Evolutionary conservation across 2,888 invertebrate genomes (phyloP).

Genomic region (Platynereis dumerilii): DNA sequence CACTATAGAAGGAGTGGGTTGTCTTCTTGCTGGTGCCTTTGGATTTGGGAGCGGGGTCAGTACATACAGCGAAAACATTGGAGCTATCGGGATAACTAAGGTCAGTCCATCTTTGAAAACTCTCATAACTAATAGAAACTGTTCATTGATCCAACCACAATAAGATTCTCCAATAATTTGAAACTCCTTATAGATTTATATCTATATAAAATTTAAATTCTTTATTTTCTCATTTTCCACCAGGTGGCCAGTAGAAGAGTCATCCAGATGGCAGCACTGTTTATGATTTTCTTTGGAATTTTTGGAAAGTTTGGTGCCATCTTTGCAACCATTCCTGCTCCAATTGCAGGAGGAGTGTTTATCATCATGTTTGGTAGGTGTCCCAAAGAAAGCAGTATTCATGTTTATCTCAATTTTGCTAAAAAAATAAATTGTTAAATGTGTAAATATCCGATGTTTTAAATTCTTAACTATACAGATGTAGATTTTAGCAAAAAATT

Average conservation of each 20-base stretch:
- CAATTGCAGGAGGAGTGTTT: slow-evolving; percentile 62
- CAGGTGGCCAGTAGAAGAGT: slow-evolving; percentile 24
- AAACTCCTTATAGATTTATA: too few species aligned
- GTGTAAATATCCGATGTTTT: too few species aligned
- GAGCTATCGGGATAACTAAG: slow-evolving; percentile 86
- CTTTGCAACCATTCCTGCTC: slow-evolving; percentile 65
- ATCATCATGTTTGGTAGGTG: slow-evolving; percentile 54
- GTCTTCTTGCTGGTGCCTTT: slow-evolving; percentile 82
- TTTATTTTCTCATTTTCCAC: not conserved
- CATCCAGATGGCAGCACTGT: slow-evolving; percentile 14
- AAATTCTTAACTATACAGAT: too few species aligned
- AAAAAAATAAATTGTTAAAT: too few species aligned
- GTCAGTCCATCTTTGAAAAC: too few species aligned
- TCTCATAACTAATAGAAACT: too few species aligned
- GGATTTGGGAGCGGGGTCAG: slow-evolving; percentile 88
- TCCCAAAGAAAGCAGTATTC: too few species aligned
- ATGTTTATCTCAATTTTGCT: too few species aligned
- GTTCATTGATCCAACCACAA: too few species aligned
- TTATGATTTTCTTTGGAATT: slow-evolving; percentile 16
- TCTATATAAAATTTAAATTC: too few species aligned
- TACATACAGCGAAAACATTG: slow-evolving; percentile 89
- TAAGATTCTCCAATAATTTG: not conserved
- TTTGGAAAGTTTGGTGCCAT: slow-evolving; percentile 62
- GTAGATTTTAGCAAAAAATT: too few species aligned
- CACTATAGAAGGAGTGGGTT: slow-evolving; percentile 81